Conservation (phyloP, 2,797 vertebrate genomes). For the Danio kyathit region DNA sequence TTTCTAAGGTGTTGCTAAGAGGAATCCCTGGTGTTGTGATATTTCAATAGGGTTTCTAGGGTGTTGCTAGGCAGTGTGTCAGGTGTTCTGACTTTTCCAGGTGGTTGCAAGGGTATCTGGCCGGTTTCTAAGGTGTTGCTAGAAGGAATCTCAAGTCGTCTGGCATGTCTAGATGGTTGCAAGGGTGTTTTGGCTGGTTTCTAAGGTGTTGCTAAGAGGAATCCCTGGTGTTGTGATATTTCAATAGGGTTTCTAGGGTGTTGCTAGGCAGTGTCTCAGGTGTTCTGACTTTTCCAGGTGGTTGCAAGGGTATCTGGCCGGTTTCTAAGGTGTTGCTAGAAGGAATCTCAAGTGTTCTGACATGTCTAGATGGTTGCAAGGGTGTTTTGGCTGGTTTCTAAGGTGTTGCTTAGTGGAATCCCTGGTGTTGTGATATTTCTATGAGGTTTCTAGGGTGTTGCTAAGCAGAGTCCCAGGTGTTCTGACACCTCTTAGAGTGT, state of each 20-base stretch:
- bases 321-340: not conserved
- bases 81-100: not conserved
- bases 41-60: not conserved
- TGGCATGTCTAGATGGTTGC: not conserved
- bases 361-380: not conserved
- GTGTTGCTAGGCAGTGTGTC: not conserved
- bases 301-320: not conserved
- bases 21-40: not conserved
- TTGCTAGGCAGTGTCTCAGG: not conserved
- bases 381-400: not conserved
- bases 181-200: not conserved
- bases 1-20: not conserved
- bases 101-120: too few relatives aligned
- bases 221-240: not conserved
- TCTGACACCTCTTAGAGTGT: constrained; percentile 31
- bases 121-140: not conserved
- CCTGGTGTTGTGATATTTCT: not conserved
- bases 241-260: not conserved
- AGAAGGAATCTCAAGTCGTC: not conserved
- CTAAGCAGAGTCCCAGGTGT: constrained; percentile 67
- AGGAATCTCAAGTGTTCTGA: not conserved
- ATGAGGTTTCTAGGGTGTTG: not conserved
- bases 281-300: not conserved
- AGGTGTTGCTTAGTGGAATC: not conserved
- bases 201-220: not conserved